A percentile compares a stretch with the other conserved stretches of the same genome.
Conservation (phyloP, 2,888 invertebrate species). For the Trissolcus japonicus region DNA sequence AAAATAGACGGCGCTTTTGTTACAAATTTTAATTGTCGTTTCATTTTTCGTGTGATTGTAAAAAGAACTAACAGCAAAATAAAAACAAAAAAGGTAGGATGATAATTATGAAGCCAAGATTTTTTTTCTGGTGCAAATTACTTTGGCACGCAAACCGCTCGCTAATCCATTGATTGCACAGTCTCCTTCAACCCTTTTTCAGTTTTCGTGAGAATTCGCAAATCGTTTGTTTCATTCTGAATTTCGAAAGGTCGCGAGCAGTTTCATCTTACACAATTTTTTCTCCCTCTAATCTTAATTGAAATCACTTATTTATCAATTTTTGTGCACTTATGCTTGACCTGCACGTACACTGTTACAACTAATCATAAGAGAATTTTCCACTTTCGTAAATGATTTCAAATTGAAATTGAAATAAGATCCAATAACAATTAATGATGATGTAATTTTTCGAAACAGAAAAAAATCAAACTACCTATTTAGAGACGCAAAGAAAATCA, state of each 20-base stretch:
- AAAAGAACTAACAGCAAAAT: neutral
- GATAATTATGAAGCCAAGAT: slow-evolving; percentile 18
- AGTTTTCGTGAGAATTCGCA: slow-evolving; percentile 39
- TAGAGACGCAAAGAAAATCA: too few relatives aligned
- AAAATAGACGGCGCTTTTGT: neutral
- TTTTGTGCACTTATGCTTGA: too few relatives aligned
- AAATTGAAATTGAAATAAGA: neutral
- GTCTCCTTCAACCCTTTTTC: slow-evolving; percentile 21
- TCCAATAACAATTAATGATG: too few relatives aligned
- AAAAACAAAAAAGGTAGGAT: slow-evolving; percentile 6
- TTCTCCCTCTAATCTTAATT: neutral
- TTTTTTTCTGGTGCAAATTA: slow-evolving; percentile 12
- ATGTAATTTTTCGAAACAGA: too few relatives aligned
- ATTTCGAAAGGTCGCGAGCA: neutral
- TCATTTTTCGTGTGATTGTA: slow-evolving; percentile 1
- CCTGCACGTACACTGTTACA: too few relatives aligned
- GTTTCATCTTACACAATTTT: neutral
- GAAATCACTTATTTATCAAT: neutral
- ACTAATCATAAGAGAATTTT: too few relatives aligned
- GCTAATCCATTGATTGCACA: slow-evolving; percentile 39
- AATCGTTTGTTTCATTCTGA: slow-evolving; percentile 3
- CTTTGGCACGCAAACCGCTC: slow-evolving; percentile 27
- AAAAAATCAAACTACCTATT: too few relatives aligned
- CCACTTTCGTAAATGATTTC: too few relatives aligned
- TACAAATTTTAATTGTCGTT: neutral